Evolutionary conservation across 53 echinoderm and acorn worm genomes (phyloP).

Genomic region (Apostichopus leukothele): DNA sequence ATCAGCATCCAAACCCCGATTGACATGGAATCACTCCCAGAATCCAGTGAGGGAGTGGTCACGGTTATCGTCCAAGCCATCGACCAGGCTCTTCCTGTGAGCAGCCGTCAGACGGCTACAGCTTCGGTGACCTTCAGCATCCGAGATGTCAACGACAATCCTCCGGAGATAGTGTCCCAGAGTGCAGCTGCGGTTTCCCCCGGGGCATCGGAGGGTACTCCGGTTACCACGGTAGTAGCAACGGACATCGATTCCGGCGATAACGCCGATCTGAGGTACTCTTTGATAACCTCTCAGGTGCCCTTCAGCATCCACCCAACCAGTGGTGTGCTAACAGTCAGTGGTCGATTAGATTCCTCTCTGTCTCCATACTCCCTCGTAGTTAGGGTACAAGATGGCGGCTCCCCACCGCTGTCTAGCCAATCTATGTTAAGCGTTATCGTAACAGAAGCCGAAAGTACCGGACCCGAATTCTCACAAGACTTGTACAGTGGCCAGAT

Average conservation of each 20-base stretch:
- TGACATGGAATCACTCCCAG: conserved; percentile 65
- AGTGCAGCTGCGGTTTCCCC: conserved; percentile 64
- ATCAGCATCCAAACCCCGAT: conserved; percentile 67
- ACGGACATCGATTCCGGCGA: conserved; percentile 76
- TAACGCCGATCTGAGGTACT: conserved; percentile 78
- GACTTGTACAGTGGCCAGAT: conserved; percentile 58
- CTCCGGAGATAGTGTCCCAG: conserved; percentile 78
- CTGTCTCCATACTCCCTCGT: conserved; percentile 56
- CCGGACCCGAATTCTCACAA: conserved; percentile 62
- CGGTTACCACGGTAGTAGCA: conserved; percentile 70
- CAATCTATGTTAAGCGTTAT: conserved; percentile 59
- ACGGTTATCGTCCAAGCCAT: conserved; percentile 70
- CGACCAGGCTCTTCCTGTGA: conserved; percentile 79
- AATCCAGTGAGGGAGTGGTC: conserved; percentile 63
- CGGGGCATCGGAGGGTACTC: conserved; percentile 42
- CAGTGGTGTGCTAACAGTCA: conserved; percentile 72
- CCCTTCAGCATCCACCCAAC: conserved; percentile 70
- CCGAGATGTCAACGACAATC: conserved; percentile 84
- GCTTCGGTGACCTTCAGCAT: conserved; percentile 79
- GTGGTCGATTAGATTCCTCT: conserved; percentile 45
- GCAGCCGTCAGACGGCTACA: conserved; percentile 72
- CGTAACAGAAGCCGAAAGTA: conserved; percentile 59
- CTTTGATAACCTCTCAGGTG: conserved; percentile 51
- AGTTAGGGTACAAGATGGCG: conserved; percentile 69
- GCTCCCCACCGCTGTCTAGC: conserved; percentile 57